Conservation (phyloP, 1,140 invertebrate genomes). For the Drusus annulatus region DNA sequence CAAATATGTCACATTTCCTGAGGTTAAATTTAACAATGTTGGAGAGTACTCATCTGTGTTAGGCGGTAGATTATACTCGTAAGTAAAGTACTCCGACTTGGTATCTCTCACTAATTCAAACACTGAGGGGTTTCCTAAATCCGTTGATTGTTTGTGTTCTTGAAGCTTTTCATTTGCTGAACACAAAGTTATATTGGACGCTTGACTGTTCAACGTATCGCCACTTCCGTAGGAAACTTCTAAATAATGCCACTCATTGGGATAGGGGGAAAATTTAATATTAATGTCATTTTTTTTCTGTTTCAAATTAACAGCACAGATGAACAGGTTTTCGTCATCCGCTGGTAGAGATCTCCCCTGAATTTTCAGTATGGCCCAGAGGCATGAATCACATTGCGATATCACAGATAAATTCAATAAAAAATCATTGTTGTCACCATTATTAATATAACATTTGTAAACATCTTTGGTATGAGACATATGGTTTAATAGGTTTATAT, state of each 20-base stretch:
- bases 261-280: conserved; percentile 72
- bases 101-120: conserved; percentile 76
- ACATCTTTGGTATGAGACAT: conserved; percentile 61
- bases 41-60: conserved; percentile 74
- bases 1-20: conserved; percentile 73
- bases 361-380: conserved; percentile 60
- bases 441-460: conserved; percentile 62
- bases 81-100: conserved; percentile 79
- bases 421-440: conserved; percentile 50
- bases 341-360: conserved; percentile 67
- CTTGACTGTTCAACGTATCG: neutral
- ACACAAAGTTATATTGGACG: conserved; percentile 48
- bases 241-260: conserved; percentile 75
- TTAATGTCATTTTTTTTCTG: conserved; percentile 57
- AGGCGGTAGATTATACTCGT: conserved; percentile 77
- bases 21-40: conserved; percentile 76
- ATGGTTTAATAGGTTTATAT: conserved; percentile 63
- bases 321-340: conserved; percentile 62
- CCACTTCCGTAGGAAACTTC: conserved; percentile 62
- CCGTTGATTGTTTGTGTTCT: conserved; percentile 58
- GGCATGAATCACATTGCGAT: conserved; percentile 59
- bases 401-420: conserved; percentile 53
- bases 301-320: conserved; percentile 64
- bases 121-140: conserved; percentile 64
- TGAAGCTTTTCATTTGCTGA: conserved; percentile 57